Conservation (phyloP, 2,113 vertebrate species). For the Excalfactoria chinensis region DNA sequence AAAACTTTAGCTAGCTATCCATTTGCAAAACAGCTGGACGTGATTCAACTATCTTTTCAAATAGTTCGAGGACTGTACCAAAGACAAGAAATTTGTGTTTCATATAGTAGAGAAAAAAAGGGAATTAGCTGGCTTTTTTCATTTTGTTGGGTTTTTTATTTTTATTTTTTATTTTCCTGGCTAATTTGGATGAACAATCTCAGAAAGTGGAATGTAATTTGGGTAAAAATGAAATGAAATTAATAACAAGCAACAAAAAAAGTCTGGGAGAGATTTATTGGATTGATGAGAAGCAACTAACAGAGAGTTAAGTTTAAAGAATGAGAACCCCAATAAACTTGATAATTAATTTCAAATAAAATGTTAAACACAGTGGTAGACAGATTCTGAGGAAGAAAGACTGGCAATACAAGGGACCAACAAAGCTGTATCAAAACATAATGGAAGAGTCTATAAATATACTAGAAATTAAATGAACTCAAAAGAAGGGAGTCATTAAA, state of each 20-base stretch:
- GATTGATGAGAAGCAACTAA: not conserved
- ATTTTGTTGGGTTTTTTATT: not conserved
- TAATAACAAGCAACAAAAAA: not conserved
- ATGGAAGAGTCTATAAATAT: not conserved
- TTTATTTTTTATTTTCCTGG: not conserved
- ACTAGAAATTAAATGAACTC: not conserved
- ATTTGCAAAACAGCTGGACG: not conserved
- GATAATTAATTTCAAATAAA: not conserved
- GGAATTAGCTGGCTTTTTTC: not conserved
- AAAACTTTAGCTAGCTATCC: not conserved
- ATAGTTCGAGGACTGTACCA: not conserved
- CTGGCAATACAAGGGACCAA: not conserved
- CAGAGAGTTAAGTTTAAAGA: not conserved
- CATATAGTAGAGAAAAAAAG: not conserved
- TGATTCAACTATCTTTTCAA: not conserved
- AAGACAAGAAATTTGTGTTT: not conserved
- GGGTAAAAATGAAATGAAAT: constrained; percentile 23
- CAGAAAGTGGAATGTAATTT: not conserved
- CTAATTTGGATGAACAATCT: not conserved
- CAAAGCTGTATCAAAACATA: not conserved
- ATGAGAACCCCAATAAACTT: not conserved
- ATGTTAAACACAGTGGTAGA: not conserved
- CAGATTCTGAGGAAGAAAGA: not conserved
- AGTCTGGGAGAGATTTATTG: not conserved
- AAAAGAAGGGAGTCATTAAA: not conserved